Percentiles rank a stretch among this genome's conserved stretches.
These are phyloP conservation scores for Myotis daubentonii DNA, from an alignment of 2,797 vertebrate genomes.

Conservation along the genomic window DNA sequence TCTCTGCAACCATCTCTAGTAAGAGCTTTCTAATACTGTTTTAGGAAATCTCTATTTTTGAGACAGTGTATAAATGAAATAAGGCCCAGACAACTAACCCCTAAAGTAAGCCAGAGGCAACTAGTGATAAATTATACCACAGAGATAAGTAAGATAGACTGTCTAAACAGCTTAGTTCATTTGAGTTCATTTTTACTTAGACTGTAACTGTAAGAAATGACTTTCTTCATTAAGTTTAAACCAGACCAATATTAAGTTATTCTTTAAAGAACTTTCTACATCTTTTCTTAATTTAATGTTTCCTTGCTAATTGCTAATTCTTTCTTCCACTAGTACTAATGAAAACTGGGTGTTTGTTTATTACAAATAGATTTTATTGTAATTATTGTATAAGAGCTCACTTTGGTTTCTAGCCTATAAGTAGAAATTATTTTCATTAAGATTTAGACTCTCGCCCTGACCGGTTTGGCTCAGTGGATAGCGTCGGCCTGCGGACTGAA, in stretches of 20 bases:
- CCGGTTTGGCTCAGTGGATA: too few relatives aligned
- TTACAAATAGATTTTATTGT: slow-evolving; percentile 39
- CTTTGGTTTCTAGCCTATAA: slow-evolving; percentile 25
- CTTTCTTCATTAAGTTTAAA: slow-evolving; percentile 52
- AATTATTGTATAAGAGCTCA: slow-evolving; percentile 22
- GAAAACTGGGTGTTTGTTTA: slow-evolving; percentile 43
- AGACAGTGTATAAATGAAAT: slow-evolving; percentile 54
- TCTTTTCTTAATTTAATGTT: slow-evolving; percentile 33
- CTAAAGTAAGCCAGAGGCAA: slow-evolving; percentile 43
- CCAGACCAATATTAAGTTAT: not conserved
- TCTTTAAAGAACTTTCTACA: slow-evolving; percentile 48
- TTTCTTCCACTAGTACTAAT: slow-evolving; percentile 30
- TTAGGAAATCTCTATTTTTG: slow-evolving; percentile 69
- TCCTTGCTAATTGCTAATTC: slow-evolving; percentile 40
- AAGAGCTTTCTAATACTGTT: slow-evolving; percentile 73
- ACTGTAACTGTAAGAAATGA: slow-evolving; percentile 16
- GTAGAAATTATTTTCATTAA: not conserved
- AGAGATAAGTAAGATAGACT: slow-evolving; percentile 34
- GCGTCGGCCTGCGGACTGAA: too few relatives aligned
- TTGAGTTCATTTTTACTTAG: slow-evolving; percentile 51
- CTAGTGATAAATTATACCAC: slow-evolving; percentile 46
- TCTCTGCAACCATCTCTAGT: slow-evolving; percentile 63
- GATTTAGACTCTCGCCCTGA: slow-evolving; percentile 20
- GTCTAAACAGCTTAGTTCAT: slow-evolving; percentile 45
- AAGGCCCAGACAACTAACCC: slow-evolving; percentile 46